phyloP scores from a whole-genome alignment of 2,888 invertebrate genomes.

The Cryptocephalus moraei region DNA sequence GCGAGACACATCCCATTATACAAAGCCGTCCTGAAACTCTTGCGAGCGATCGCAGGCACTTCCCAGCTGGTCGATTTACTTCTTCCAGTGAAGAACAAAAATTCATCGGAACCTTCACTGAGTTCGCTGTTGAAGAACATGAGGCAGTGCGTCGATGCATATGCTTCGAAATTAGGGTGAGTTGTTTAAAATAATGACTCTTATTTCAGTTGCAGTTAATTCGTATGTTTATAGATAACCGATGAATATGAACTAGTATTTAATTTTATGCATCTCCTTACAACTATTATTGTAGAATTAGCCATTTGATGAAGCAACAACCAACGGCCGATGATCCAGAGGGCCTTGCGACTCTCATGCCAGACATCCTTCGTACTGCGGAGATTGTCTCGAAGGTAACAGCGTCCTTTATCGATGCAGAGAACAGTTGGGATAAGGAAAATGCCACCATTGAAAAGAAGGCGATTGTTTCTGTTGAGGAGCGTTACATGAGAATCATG shows the following conservation, averaged over 20 bases:
- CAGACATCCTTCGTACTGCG: conserved; percentile 76
- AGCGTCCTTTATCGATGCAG: conserved; percentile 32
- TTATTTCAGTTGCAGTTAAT: neutral
- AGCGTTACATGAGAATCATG: conserved; percentile 80
- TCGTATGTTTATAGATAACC: no score
- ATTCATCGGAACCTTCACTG: conserved; percentile 49
- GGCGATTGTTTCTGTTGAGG: conserved; percentile 51
- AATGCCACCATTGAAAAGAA: conserved; percentile 39
- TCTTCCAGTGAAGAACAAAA: conserved; percentile 42
- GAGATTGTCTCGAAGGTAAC: conserved; percentile 43
- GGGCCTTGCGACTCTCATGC: conserved; percentile 78
- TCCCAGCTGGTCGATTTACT: conserved; percentile 49
- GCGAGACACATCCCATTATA: conserved; percentile 93
- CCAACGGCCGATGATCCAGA: conserved; percentile 42
- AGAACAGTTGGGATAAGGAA: conserved; percentile 29
- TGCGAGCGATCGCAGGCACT: conserved; percentile 65
- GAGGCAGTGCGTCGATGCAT: conserved; percentile 87
- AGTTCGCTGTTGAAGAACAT: conserved; percentile 73
- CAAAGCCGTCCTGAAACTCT: conserved; percentile 69
- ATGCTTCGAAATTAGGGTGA: conserved; percentile 74
- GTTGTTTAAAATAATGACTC: conserved; percentile 13
- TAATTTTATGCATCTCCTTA: no score
- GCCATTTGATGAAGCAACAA: no score
- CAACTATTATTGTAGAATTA: no score
- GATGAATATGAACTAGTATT: no score